These are phyloP conservation scores for Macrostomum lignano DNA, from an alignment of 1,140 invertebrate species.

Conservation along the genomic window DNA sequence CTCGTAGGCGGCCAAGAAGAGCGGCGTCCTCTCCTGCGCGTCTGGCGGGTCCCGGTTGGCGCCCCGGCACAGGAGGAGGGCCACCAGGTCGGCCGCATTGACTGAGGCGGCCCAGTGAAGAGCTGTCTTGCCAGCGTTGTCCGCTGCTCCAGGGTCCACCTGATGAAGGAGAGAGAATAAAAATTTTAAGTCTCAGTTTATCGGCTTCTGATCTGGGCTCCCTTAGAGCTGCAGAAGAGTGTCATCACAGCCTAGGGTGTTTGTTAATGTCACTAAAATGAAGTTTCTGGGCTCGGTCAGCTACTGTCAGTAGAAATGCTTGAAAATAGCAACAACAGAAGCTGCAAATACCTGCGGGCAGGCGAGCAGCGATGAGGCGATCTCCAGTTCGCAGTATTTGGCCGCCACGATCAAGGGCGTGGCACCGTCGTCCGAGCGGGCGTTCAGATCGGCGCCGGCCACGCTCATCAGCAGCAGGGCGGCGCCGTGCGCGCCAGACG, in stretches of 20 bases:
- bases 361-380: too few species aligned
- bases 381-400: constrained; percentile 50
- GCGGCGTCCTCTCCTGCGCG: neutral
- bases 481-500: constrained; percentile 74
- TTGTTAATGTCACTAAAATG: too few species aligned
- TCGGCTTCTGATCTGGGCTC: too few species aligned
- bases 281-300: too few species aligned
- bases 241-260: too few species aligned
- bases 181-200: too few species aligned
- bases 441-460: constrained; percentile 67
- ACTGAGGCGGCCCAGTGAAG: constrained; percentile 1
- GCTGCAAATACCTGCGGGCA: too few species aligned
- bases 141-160: too few species aligned
- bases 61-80: neutral
- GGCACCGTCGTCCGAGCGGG: constrained; percentile 69
- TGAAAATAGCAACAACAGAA: too few species aligned
- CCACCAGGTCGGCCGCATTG: neutral
- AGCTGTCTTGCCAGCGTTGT: constrained; percentile 3
- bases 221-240: too few species aligned
- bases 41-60: constrained; percentile 2
- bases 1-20: constrained; percentile 1
- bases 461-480: constrained; percentile 73
- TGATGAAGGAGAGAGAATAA: too few species aligned
- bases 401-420: constrained; percentile 72
- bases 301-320: too few species aligned